Conservation (phyloP, 2,113 vertebrate species). For the Rhegmatorhina hoffmannsi region DNA sequence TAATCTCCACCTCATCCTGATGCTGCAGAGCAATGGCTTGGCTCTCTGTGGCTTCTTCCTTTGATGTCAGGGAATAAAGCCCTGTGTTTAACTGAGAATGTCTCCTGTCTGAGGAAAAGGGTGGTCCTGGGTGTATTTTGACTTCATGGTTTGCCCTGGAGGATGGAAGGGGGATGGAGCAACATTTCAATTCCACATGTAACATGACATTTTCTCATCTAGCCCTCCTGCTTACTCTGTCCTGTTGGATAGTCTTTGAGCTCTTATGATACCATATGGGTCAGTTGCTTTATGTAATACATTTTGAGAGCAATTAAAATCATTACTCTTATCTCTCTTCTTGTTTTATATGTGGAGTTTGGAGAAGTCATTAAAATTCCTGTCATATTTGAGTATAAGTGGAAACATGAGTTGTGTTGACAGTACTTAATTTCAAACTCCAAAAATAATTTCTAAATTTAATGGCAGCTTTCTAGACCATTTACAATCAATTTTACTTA, state of each 20-base stretch:
- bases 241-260: background rate
- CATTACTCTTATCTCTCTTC: background rate
- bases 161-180: background rate
- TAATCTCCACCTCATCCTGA: background rate
- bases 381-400: background rate
- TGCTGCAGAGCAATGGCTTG: background rate
- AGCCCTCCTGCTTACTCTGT: background rate
- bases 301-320: constrained; percentile 10
- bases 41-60: background rate
- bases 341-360: background rate
- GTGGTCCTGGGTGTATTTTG: background rate
- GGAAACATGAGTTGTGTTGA: constrained; percentile 30
- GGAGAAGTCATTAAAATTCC: constrained; percentile 33
- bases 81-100: background rate
- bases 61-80: background rate
- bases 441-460: constrained; percentile 48
- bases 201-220: background rate
- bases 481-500: constrained; percentile 23
- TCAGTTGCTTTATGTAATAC: background rate
- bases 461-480: constrained; percentile 36
- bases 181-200: background rate
- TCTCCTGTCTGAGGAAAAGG: background rate
- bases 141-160: accelerated
- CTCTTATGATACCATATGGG: background rate
- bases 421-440: constrained; percentile 43